A percentile compares a stretch with the other conserved stretches of the same genome.
These are phyloP conservation scores for Geotrupes spiniger DNA, from an alignment of 2,888 invertebrate genomes.

Conservation along the genomic window DNA sequence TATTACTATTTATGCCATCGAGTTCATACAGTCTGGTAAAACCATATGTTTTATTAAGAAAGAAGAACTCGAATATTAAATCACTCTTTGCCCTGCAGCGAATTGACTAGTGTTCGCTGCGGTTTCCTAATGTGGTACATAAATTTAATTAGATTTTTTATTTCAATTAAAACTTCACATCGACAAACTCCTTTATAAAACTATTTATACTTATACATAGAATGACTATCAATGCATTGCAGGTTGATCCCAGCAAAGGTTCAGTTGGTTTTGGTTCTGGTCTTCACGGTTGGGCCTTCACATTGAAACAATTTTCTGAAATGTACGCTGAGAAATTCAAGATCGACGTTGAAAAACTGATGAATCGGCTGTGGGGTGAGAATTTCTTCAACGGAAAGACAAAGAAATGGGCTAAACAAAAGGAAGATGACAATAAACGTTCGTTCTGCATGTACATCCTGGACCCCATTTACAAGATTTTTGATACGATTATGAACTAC, in stretches of 20 bases:
- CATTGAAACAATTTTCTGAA: conserved; percentile 98
- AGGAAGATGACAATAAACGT: conserved; percentile 88
- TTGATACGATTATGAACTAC: conserved; percentile 64
- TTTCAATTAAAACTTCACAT: background rate
- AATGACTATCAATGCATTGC: conserved; percentile 21
- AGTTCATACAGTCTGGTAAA: conserved; percentile 12
- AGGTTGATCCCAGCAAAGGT: conserved; percentile 95
- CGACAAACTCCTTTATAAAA: no score
- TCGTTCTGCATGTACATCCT: conserved; percentile 99
- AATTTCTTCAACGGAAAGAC: conserved; percentile 97
- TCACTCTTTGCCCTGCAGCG: conserved; percentile 44
- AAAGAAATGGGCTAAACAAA: conserved; percentile 97
- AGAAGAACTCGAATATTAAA: conserved; percentile 36
- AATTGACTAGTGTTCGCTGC: conserved; percentile 31
- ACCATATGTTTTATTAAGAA: conserved; percentile 11
- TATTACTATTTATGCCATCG: background rate
- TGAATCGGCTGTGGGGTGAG: conserved; percentile 98
- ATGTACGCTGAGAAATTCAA: conserved; percentile 99
- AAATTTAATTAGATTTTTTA: conserved; percentile 18
- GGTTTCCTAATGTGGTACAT: conserved; percentile 43
- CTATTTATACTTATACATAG: no score
- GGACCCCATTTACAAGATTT: conserved; percentile 96
- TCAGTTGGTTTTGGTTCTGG: conserved; percentile 99
- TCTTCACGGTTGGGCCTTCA: conserved; percentile 99
- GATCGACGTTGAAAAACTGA: conserved; percentile 93